Evolutionary conservation across 2,113 vertebrate genomes (phyloP).

Genomic region (Dolichotis patagonum): DNA sequence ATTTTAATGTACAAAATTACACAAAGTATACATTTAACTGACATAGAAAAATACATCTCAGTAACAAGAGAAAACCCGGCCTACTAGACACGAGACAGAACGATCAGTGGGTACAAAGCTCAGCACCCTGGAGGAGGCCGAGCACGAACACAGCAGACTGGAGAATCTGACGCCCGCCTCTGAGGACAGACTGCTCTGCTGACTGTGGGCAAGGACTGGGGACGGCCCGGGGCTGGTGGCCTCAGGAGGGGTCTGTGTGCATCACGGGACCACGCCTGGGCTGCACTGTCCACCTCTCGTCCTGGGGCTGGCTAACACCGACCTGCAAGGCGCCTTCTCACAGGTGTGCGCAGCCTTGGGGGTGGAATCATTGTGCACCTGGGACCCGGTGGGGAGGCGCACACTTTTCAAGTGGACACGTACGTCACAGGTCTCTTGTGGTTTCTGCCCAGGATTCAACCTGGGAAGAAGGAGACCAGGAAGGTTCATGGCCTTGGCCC

Average conservation of each 20-base stretch:
- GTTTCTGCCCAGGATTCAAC: not conserved
- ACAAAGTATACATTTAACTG: constrained; percentile 87
- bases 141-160: constrained; percentile 43
- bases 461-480: not conserved
- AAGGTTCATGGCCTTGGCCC: not conserved
- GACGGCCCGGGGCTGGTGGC: not conserved
- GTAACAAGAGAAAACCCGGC: constrained; percentile 85
- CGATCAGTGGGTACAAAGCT: constrained; percentile 72
- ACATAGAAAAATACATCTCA: constrained; percentile 90
- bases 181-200: too few relatives aligned
- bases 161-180: not conserved
- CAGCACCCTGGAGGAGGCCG: constrained; percentile 70
- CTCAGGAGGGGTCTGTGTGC: too few relatives aligned
- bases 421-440: not conserved
- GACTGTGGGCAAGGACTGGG: not conserved
- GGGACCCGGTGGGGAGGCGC: not conserved
- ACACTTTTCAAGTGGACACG: rapidly evolving
- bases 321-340: not conserved
- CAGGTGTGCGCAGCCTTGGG: not conserved
- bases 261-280: not conserved
- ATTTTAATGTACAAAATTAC: constrained; percentile 89
- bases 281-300: not conserved
- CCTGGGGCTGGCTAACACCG: too few relatives aligned
- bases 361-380: not conserved
- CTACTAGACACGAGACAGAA: constrained; percentile 81